A percentile compares a stretch with the other conserved stretches of the same genome.
Conservation (phyloP, 1,140 invertebrate genomes). For the Drosophila miranda region DNA sequence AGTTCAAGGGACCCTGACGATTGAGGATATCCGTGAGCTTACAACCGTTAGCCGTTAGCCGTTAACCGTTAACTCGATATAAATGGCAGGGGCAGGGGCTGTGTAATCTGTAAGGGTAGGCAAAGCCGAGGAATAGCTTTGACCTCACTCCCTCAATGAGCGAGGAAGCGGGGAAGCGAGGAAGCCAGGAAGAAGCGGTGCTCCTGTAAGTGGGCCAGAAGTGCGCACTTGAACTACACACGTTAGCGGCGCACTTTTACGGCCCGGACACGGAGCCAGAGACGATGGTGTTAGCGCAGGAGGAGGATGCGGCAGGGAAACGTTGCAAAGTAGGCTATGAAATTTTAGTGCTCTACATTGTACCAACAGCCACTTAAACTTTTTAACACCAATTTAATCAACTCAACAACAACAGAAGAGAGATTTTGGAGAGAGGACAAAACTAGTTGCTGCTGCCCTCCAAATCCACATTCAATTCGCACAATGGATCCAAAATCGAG, state of each 20-base stretch:
- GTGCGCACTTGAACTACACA: conserved; percentile 79
- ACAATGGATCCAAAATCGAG: conserved; percentile 14
- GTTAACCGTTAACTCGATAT: conserved; percentile 59
- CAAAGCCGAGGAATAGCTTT: conserved; percentile 27
- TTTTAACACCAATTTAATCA: conserved; percentile 79
- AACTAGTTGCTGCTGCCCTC: conserved; percentile 29
- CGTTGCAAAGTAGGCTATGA: conserved; percentile 68
- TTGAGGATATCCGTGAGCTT: conserved; percentile 77
- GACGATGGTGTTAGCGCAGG: neutral
- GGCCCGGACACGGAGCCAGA: conserved; percentile 27
- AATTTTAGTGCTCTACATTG: conserved; percentile 74
- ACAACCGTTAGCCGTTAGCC: conserved; percentile 65
- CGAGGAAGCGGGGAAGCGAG: too few relatives aligned
- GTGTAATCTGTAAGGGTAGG: neutral
- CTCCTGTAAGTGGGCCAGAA: conserved; percentile 49
- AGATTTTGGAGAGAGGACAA: conserved; percentile 9
- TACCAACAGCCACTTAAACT: conserved; percentile 74
- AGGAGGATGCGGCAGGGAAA: neutral
- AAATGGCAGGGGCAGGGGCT: conserved; percentile 1
- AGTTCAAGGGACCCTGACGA: conserved; percentile 43
- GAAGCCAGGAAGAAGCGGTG: neutral
- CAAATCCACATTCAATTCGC: conserved; percentile 1
- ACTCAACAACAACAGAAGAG: conserved; percentile 43
- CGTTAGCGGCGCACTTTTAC: conserved; percentile 68
- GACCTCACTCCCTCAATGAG: too few relatives aligned